Evolutionary conservation across 2,888 invertebrate genomes (phyloP).

Genomic region (Micoletzkya japonica): DNA sequence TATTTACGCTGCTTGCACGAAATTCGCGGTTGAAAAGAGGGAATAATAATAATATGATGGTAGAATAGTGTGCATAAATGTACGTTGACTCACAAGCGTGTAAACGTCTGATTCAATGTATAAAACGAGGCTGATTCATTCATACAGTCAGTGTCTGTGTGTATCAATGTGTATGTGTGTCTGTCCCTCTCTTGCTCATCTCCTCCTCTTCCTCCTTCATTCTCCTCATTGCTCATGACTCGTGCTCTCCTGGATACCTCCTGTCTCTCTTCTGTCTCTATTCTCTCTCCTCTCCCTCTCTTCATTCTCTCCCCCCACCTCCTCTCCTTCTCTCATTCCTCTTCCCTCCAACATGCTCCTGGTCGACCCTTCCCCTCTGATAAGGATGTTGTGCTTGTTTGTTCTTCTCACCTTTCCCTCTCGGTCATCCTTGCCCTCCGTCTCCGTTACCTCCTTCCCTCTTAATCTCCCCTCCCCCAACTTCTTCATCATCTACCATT

Average conservation of each 20-base stretch:
- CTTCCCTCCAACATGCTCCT: neutral
- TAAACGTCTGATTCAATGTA: neutral
- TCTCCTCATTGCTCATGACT: neutral
- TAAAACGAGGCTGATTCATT: neutral
- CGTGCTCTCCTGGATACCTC: neutral
- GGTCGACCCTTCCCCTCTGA: neutral
- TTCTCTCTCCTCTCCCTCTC: constrained; percentile 1
- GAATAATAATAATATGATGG: no score
- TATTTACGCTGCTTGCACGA: no score
- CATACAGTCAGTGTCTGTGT: neutral
- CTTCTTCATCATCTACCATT: neutral
- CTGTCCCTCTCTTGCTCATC: no score
- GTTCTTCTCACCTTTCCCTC: neutral
- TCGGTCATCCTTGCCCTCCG: neutral
- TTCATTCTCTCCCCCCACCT: neutral
- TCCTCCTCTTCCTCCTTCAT: constrained; percentile 10
- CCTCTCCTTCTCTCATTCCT: constrained; percentile 6
- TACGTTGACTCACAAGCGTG: no score
- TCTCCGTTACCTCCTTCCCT: neutral
- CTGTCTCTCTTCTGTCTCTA: neutral
- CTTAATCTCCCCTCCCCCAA: neutral
- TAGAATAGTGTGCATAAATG: no score
- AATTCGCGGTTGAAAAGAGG: no score
- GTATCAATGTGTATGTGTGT: neutral
- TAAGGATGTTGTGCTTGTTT: neutral